Base-by-base conservation (phyloP, 2,888 invertebrate genomes). In the Troides helena region DNA sequence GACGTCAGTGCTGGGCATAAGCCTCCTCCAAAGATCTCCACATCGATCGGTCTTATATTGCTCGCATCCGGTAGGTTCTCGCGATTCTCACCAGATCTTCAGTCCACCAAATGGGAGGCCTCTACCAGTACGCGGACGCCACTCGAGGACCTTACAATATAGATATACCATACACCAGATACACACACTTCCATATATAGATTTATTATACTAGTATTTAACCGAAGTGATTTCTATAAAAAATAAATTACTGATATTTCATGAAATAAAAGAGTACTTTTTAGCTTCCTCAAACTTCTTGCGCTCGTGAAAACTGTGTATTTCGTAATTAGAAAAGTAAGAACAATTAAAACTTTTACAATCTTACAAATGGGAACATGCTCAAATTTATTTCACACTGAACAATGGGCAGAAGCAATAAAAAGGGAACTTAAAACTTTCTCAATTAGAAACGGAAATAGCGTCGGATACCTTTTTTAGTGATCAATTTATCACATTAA, bases 281-380 rank as follows among this genome's bases (percentile, higher is more conserved):
- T 46, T 58, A 57, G 56, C 56, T 39, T 30, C 64, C 60, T 67
- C 56, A 56, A 67, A 64, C 60, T 70, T 67, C 64, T 70, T 67
- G 46, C 43, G 63, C 61, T 67, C 63, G 63, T 67, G 70, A 85
- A 53, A 87, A 85, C 86, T 87, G 84, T 88, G 85, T 89, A 90
- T 88, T 90, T 89, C 85, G 87, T 91, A 90, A 92, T 92, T 90
- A 90, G 86, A 85, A 90, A 92, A 92, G 91, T 90, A 87, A 80
- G 84, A 86, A 86, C 89, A 89, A 91, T 92, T 92, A 90, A 92
- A 92, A 92, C 90, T 92, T 92, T 90, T 90, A 90, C 90, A 90
- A 90, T 90, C 89, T 90, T 90, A 84, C 84, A 80, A 86, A 89
- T 88, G 88, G 87, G 85, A 90, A 88, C 90, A 87, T 84, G 79